A percentile compares a stretch with the other conserved stretches of the same genome.
Conservation (phyloP, 2,113 vertebrate species). For the Silurus asotus region DNA sequence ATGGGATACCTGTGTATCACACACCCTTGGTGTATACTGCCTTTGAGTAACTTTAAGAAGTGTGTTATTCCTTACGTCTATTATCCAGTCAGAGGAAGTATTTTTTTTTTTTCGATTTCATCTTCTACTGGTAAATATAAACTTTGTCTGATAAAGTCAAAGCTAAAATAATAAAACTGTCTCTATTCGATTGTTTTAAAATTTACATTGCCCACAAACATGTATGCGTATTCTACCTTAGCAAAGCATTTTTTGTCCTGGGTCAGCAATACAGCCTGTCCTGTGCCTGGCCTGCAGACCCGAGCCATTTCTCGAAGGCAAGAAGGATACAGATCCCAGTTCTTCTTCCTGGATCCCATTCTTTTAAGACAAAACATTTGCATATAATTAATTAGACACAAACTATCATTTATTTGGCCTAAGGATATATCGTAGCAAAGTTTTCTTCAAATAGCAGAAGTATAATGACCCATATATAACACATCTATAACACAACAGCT, state of each 20-base stretch:
- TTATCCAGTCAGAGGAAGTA: not conserved
- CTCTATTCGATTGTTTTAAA: not conserved
- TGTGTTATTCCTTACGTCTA: no score
- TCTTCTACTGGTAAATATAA: not conserved
- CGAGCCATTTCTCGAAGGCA: constrained; percentile 92
- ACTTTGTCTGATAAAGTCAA: not conserved
- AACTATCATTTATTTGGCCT: not conserved
- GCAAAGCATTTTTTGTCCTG: constrained; percentile 97
- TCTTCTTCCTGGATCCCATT: constrained; percentile 94
- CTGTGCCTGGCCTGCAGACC: constrained; percentile 84
- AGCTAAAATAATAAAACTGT: not conserved
- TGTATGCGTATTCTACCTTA: constrained; percentile 74
- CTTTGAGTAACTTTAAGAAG: not conserved
- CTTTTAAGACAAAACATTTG: constrained; percentile 65
- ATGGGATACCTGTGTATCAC: not conserved
- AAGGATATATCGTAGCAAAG: not conserved
- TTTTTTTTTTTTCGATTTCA: no score
- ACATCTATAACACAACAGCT: no score
- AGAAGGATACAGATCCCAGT: constrained; percentile 95
- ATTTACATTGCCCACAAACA: not conserved
- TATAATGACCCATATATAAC: not conserved
- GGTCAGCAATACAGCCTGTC: constrained; percentile 87
- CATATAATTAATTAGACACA: constrained; percentile 4
- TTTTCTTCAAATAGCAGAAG: not conserved
- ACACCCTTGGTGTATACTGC: not conserved